Percentiles rank a stretch among this genome's conserved stretches.
Conservation (phyloP, 1,140 invertebrate species). For the Leucophenga varia region DNA sequence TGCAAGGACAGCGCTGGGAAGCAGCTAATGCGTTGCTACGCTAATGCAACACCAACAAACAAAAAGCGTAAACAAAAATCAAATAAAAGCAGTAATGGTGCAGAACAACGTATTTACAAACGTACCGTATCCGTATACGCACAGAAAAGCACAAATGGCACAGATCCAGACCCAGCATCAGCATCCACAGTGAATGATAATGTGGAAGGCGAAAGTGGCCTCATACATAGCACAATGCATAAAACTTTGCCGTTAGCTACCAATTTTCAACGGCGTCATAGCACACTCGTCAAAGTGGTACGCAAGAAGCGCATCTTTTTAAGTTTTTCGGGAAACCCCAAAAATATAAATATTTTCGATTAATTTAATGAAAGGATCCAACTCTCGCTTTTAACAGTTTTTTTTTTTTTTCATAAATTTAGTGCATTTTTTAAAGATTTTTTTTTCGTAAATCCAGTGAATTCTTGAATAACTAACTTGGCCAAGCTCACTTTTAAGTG, state of each 20-base stretch:
- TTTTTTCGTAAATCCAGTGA: too few relatives aligned
- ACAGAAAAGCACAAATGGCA: conserved; percentile 13
- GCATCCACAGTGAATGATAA: background rate
- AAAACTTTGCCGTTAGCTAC: background rate
- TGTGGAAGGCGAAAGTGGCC: too few relatives aligned
- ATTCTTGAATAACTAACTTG: too few relatives aligned
- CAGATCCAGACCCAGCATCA: background rate
- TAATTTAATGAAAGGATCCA: too few relatives aligned
- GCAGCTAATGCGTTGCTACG: conserved; percentile 28
- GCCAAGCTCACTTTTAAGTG: too few relatives aligned
- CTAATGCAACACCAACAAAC: conserved; percentile 5
- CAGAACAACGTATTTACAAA: conserved; percentile 37
- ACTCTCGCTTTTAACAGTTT: background rate
- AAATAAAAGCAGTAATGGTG: conserved; percentile 14
- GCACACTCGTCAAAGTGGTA: conserved; percentile 1
- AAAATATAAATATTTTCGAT: too few relatives aligned
- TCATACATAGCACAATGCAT: background rate
- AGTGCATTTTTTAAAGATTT: too few relatives aligned
- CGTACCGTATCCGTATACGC: conserved; percentile 37
- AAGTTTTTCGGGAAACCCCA: too few relatives aligned
- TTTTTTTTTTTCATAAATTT: too few relatives aligned
- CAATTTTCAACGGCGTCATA: background rate
- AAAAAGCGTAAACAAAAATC: conserved; percentile 12
- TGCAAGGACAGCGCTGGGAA: conserved; percentile 27
- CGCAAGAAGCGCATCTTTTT: background rate